phyloP scores from a whole-genome alignment of 1,140 invertebrate genomes.

The Meloidogyne exigua region DNA sequence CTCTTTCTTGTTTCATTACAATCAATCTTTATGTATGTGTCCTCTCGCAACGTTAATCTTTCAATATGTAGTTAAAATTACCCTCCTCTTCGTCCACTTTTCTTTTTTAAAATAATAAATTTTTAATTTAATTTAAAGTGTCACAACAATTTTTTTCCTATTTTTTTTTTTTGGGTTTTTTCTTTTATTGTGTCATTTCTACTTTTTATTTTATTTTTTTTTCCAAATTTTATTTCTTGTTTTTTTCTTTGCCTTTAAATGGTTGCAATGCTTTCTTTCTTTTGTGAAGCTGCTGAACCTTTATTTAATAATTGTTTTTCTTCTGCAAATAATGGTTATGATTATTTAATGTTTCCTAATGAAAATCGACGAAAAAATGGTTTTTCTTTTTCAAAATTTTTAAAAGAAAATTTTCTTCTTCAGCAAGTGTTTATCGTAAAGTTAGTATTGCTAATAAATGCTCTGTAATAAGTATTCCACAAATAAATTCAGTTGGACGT shows the following conservation, averaged over 20 bases:
- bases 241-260: slow-evolving; percentile 11
- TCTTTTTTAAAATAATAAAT: neutral
- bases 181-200: neutral
- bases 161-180: neutral
- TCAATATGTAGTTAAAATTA: neutral
- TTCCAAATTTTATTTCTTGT: neutral
- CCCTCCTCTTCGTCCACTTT: slow-evolving; percentile 1
- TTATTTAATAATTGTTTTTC: slow-evolving; percentile 33
- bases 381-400: neutral
- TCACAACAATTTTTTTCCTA: neutral
- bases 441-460: neutral
- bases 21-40: neutral
- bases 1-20: neutral
- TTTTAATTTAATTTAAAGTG: neutral
- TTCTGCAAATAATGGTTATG: slow-evolving; percentile 23
- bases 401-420: neutral
- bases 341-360: slow-evolving; percentile 30
- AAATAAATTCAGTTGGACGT: neutral
- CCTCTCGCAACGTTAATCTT: neutral
- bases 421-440: slow-evolving; percentile 6
- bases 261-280: slow-evolving; percentile 40
- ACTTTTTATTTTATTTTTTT: neutral
- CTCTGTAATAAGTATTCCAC: neutral
- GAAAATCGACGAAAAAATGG: neutral
- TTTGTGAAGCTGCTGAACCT: slow-evolving; percentile 33